These are phyloP conservation scores for Eretmochelys imbricata DNA, from an alignment of 2,113 vertebrate species.

Conservation along the genomic window DNA sequence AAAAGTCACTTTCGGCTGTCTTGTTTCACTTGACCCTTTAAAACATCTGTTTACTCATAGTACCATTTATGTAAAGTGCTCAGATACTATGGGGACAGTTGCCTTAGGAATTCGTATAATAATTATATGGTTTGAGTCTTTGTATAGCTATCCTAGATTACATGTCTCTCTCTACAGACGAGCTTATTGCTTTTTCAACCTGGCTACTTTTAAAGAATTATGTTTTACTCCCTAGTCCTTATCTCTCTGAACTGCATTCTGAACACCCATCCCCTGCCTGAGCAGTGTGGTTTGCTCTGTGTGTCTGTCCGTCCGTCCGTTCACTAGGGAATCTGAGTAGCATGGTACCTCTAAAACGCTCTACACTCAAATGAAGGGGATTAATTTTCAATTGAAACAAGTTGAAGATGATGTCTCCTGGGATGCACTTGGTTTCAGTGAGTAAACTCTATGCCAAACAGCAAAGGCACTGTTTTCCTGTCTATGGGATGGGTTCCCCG, in stretches of 20 bases:
- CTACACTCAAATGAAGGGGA: not conserved
- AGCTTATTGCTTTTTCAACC: not conserved
- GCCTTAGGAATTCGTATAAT: slow-evolving; percentile 52
- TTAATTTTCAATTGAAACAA: not conserved
- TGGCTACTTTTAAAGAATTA: rapidly evolving
- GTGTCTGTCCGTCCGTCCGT: not conserved
- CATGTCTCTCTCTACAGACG: not conserved
- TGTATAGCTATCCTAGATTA: not conserved
- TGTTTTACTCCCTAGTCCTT: not conserved
- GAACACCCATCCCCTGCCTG: not conserved
- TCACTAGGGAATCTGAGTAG: not conserved
- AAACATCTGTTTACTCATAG: slow-evolving; percentile 14
- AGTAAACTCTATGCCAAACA: not conserved
- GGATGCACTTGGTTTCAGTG: rapidly evolving
- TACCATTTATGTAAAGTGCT: slow-evolving; percentile 35
- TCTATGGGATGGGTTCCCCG: not conserved
- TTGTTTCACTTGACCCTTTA: slow-evolving; percentile 22
- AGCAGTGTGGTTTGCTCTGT: not conserved
- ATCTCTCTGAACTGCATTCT: not conserved
- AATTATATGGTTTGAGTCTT: not conserved
- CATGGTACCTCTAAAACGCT: not conserved
- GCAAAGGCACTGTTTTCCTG: not conserved
- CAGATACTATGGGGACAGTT: slow-evolving; percentile 56
- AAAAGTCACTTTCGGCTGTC: slow-evolving; percentile 22
- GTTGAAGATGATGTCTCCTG: rapidly evolving